A percentile compares a stretch with the other conserved stretches of the same genome.
Conservation (phyloP, 2,797 vertebrate genomes). For the Epinephelus malabaricus region DNA sequence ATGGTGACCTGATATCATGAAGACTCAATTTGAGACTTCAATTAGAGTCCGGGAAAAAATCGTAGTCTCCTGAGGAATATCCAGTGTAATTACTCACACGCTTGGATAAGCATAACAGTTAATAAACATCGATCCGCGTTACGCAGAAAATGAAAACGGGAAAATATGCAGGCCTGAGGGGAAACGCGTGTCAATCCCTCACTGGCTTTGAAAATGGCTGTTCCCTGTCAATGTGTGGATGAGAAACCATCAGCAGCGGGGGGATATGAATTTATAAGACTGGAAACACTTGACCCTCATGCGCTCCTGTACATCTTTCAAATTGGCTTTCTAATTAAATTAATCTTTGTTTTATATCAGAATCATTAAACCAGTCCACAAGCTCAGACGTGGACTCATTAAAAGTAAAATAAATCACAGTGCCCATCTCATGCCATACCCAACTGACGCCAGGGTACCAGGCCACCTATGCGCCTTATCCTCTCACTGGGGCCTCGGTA, state of each 20-base stretch:
- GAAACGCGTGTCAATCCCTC: slow-evolving; percentile 35
- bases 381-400: not conserved
- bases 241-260: slow-evolving; percentile 21
- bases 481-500: slow-evolving; percentile 54
- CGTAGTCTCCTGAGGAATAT: slow-evolving; percentile 51
- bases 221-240: slow-evolving; percentile 28
- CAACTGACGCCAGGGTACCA: slow-evolving; percentile 24
- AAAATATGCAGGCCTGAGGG: slow-evolving; percentile 35
- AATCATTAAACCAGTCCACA: not conserved
- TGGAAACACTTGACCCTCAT: slow-evolving; percentile 24
- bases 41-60: slow-evolving; percentile 33
- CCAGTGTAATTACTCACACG: slow-evolving; percentile 69
- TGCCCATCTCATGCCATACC: slow-evolving; percentile 21
- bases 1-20: slow-evolving; percentile 67
- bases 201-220: slow-evolving; percentile 27
- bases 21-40: slow-evolving; percentile 61
- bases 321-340: accelerated
- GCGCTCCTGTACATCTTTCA: not conserved
- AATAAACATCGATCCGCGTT: slow-evolving; percentile 74
- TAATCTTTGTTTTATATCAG: accelerated
- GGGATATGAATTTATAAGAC: slow-evolving; percentile 1
- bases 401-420: not conserved
- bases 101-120: slow-evolving; percentile 53
- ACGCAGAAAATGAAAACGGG: slow-evolving; percentile 44
- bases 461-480: slow-evolving; percentile 47